These are phyloP conservation scores for Craniophora ligustri DNA, from an alignment of 2,888 invertebrate species.

Conservation along the genomic window DNA sequence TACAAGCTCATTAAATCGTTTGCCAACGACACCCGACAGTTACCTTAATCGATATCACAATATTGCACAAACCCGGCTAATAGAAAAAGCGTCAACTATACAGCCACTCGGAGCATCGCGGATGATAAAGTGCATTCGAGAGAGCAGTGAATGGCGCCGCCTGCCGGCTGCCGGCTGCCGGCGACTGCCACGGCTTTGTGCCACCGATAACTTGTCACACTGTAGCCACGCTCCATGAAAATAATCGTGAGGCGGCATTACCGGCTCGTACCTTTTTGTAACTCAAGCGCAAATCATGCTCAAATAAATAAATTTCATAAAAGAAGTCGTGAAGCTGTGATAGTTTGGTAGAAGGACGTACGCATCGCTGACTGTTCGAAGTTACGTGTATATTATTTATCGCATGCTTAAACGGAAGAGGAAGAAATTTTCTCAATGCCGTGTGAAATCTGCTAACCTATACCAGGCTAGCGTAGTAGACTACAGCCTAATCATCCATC, in stretches of 20 bases:
- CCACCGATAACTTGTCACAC: conserved; percentile 60
- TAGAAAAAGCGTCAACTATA: conserved; percentile 31
- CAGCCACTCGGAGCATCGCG: conserved; percentile 21
- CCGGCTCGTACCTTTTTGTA: conserved; percentile 12
- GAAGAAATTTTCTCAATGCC: too few species aligned
- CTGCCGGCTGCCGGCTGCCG: conserved; percentile 19
- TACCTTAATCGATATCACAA: conserved; percentile 1
- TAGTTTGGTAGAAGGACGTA: too few species aligned
- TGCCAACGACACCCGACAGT: too few species aligned
- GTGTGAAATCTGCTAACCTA: too few species aligned
- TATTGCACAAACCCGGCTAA: conserved; percentile 18
- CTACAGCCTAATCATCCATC: too few species aligned
- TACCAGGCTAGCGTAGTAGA: too few species aligned
- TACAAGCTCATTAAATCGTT: too few species aligned
- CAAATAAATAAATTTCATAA: too few species aligned
- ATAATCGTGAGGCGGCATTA: conserved; percentile 14
- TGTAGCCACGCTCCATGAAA: conserved; percentile 43
- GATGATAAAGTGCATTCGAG: conserved; percentile 57
- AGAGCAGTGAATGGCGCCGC: conserved; percentile 53
- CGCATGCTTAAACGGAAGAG: too few species aligned
- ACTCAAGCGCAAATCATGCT: background rate
- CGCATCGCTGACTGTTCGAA: too few species aligned
- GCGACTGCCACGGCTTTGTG: conserved; percentile 47
- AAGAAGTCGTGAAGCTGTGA: too few species aligned
- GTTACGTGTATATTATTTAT: too few species aligned